Base-by-base conservation (phyloP, 2,888 invertebrate genomes). In the Melolontha melolontha region DNA sequence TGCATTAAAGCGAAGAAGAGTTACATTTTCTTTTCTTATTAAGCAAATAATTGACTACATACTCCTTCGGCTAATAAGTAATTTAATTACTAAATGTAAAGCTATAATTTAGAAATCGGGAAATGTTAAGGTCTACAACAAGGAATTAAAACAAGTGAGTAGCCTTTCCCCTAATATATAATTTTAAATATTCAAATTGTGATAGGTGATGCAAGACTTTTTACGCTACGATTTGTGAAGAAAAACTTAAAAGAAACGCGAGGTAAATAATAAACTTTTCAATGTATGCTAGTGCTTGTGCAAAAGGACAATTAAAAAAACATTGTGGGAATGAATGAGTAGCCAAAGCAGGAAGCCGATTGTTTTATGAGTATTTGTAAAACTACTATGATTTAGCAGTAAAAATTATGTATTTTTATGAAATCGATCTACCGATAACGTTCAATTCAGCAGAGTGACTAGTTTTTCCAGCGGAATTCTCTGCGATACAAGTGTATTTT, bases 401-500 rank as follows among this genome's bases (percentile, higher is more conserved):
- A 22, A 29, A 47, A 34, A 34, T 29, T 29, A 29, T 6, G 6
- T 34, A 34, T 34, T 34, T 34, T 34, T 34, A 2, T 34, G 8
- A 34, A 34, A 34, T 8, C 34, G 10, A 44, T 75, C 80, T 89
- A 92, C 92, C 92, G 80, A 92, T 92, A 49, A 92, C 91, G 74
- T 86, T 84, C 74, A 93, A 85, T 77, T 86, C 85, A 54, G 91
- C 86, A 6, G 90, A 88, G 79, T 88, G 88, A 78, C 88, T 88
- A 57, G 88, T 86, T 72, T 86, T 84, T 70, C 92, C 92, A 47
- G 91, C 92, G 74, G 84, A 84, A 82, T 92, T 92, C 64, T 83
- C 83, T 12, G 89, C 92, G 65, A 86, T 85, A 80, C 93, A 93
- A 72, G 90, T 90, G 78, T 92, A 94, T 68, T 89, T 85, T 74